Evolutionary conservation across 2,888 invertebrate genomes (phyloP).

Genomic region (Timema podura): DNA sequence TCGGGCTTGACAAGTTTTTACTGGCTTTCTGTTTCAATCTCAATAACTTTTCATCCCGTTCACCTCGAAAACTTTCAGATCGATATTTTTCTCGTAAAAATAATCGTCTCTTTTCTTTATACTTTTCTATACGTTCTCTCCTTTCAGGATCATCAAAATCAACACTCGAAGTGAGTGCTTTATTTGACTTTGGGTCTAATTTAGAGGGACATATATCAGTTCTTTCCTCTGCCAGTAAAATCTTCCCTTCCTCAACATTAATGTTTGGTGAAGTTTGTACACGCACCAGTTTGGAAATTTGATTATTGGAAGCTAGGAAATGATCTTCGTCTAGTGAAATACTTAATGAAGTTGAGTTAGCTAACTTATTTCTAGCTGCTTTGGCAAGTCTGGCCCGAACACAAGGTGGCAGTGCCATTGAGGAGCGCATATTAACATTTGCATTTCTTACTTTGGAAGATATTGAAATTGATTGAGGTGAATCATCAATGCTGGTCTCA

Average conservation of each 20-base stretch:
- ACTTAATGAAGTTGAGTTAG: constrained; percentile 22
- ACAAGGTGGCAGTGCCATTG: constrained; percentile 51
- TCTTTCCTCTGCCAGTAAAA: not conserved
- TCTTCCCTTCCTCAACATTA: constrained; percentile 15
- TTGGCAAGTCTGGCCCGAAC: constrained; percentile 56
- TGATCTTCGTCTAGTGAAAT: constrained; percentile 67
- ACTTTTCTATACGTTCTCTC: constrained; percentile 81
- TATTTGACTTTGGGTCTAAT: constrained; percentile 30
- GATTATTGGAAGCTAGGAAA: constrained; percentile 43
- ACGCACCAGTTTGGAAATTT: constrained; percentile 32
- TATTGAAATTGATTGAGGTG: too few species aligned
- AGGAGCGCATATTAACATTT: not conserved
- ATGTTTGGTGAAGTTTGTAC: constrained; percentile 37
- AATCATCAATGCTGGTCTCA: too few species aligned
- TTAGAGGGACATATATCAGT: constrained; percentile 21
- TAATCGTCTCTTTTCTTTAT: constrained; percentile 84
- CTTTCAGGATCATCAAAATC: constrained; percentile 55
- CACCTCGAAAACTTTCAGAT: constrained; percentile 48
- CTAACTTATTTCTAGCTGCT: constrained; percentile 50
- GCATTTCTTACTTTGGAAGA: too few species aligned
- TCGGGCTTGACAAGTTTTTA: constrained; percentile 19
- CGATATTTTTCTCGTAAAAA: constrained; percentile 82
- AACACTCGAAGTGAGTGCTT: constrained; percentile 22
- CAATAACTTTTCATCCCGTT: constrained; percentile 62
- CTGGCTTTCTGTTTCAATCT: constrained; percentile 48